These are phyloP conservation scores for Incurvaria masculella DNA, from an alignment of 2,888 invertebrate genomes.

Conservation along the genomic window DNA sequence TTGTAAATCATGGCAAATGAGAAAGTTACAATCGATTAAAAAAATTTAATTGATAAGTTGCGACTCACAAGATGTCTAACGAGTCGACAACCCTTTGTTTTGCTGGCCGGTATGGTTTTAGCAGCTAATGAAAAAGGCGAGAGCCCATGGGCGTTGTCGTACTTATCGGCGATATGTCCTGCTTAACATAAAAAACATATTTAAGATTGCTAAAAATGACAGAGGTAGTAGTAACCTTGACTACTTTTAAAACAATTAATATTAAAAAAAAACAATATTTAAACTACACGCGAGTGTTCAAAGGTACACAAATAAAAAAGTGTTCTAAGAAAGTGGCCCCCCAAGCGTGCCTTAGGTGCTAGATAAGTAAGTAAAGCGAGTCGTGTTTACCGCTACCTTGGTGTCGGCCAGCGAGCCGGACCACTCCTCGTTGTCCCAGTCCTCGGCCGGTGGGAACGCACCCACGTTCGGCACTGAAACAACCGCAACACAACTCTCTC, in stretches of 20 bases:
- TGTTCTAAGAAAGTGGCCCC: not conserved
- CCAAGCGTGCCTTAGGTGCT: constrained; percentile 1
- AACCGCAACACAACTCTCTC: no score
- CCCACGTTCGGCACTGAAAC: constrained; percentile 36
- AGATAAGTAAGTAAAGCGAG: no score
- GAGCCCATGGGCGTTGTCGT: no score
- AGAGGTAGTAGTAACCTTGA: not conserved
- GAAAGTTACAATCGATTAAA: no score
- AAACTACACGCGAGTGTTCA: not conserved
- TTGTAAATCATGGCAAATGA: no score
- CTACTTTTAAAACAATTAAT: not conserved
- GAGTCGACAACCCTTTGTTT: no score
- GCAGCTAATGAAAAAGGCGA: no score
- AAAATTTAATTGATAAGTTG: no score
- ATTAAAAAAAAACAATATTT: not conserved
- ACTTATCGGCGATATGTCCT: no score
- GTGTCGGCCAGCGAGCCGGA: constrained; percentile 92
- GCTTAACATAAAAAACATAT: no score
- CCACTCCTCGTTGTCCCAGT: constrained; percentile 93
- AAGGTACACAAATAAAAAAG: constrained; percentile 1
- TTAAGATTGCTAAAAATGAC: not conserved
- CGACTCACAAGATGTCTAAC: no score
- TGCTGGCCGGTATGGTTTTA: no score
- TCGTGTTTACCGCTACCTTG: constrained; percentile 58
- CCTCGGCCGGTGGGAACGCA: constrained; percentile 61